Base-by-base conservation (phyloP, 2,888 invertebrate species). In the Eudemis profundana region DNA sequence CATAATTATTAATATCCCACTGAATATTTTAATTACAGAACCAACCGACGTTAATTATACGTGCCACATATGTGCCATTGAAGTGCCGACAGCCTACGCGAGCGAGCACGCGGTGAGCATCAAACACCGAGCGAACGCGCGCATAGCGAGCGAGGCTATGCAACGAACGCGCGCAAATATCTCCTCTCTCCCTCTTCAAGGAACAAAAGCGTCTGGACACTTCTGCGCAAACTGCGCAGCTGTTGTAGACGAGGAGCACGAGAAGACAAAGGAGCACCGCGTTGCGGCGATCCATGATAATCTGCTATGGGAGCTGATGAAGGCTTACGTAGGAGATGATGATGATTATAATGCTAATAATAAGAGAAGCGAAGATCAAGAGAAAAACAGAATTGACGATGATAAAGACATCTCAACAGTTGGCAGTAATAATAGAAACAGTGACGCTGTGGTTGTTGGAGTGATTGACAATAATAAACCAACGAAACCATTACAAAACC, bases 121-220 rank as follows among this genome's bases (percentile, higher is more conserved):
- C 23, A 61, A 61, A 21, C 65, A 60, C 53, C 46, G 61, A 15
- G 62, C 56, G 17, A 61, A 66, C 57, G 57, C 44, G n/a, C 44
- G 57, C 36, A 64, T 64, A 44, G 42, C 57, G 4, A 42, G 23
- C 57, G 49, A 12, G 3, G 65, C 54, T 1, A 14, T 46, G 5
- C 14, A 46, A 14, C 57, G 64, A 57, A 59, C 50, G 44, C 50
- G 57, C 23, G 42, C 29, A 0, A 33, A 50, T 4, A 33, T 64
- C 15, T 29, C 56, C 49, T 40, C 56, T 3, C 40, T n/a, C n/a
- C 63, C 50, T n/a, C 21, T 49, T 3, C 47, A 38, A 10, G 10
- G 7, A 3, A 17, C 17, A n/a, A 27, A n/a, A 23, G 5, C 44
- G 8, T 12, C 17, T 8, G 36, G n/a, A 4, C 53, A 12, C 1